Base-by-base conservation (phyloP, 23 tunicate genomes). In the Botrylloides violaceus region DNA sequence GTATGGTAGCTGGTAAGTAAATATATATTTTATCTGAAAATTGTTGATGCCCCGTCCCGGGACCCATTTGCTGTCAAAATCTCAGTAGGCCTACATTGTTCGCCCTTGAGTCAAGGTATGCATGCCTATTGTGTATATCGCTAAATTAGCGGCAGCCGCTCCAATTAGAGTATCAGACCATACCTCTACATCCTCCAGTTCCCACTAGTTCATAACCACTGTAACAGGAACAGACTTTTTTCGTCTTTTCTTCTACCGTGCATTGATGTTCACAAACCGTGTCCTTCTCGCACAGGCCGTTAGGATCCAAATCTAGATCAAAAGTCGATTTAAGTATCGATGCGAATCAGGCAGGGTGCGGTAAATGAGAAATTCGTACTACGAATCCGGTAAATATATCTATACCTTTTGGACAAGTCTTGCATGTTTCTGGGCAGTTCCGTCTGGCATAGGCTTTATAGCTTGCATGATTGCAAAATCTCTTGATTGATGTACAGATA, bases 391-490 rank as follows among this genome's bases (percentile, higher is more conserved):
- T n/a, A n/a, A n/a, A n/a, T n/a, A n/a, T n/a, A n/a, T n/a, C n/a
- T 9, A 4, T 63, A 63, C 70, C 70, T 63, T 63, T 31, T 63
- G 35, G 70, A 28, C 70, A 63, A 19, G 26, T 4, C 29, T 63
- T 63, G 70, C 70, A 63, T 63, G 70, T 63, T 4, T 3, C 70
- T 3, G 7, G 32, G 70, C 70, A 63, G 36, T 63, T 63, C 7
- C 33, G 35, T 4, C 7, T 15, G 23, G 33, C 33, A 9, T 12
- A 63, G 3, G 4, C 35, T 9, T 63, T 63, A 9, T 63, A 63
- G 3, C 23, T 29, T 27, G 70, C 36, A 63, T 63, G 70, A 34
- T 63, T 34, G 9, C 70, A 63, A 63, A 12, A 63, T 27, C 36
- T 63, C 12, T 12, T 63, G 35, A 63, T 63, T 25, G 35, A 9